Conservation (phyloP, 2,113 vertebrate species). For the Ursus arctos region DNA sequence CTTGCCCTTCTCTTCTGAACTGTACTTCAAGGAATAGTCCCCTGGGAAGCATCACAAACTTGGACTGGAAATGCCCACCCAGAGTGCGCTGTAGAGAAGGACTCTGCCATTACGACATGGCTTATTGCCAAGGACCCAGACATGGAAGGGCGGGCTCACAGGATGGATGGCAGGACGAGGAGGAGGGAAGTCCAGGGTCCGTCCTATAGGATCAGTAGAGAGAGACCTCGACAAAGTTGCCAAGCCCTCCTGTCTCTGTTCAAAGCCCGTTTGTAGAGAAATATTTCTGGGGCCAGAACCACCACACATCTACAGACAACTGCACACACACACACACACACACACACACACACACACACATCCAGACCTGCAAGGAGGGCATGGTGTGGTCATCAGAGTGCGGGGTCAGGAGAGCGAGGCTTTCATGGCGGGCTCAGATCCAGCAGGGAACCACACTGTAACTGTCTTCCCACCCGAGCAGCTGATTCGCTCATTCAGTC, state of each 20-base stretch:
- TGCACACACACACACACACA: too few species aligned
- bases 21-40: not conserved
- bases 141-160: not conserved
- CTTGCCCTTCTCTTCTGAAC: not conserved
- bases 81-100: not conserved
- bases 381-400: rapidly evolving
- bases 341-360: too few species aligned
- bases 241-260: not conserved
- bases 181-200: not conserved
- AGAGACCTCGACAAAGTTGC: not conserved
- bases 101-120: not conserved
- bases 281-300: not conserved
- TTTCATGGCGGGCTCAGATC: not conserved
- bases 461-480: not conserved
- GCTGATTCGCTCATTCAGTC: not conserved
- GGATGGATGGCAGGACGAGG: not conserved
- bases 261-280: not conserved
- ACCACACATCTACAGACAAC: not conserved
- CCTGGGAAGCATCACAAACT: not conserved
- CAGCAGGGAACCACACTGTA: not conserved
- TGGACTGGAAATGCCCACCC: not conserved
- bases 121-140: not conserved
- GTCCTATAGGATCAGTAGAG: not conserved
- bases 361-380: not conserved
- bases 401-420: not conserved